Percentiles rank a stretch among this genome's conserved stretches.
Evolutionary conservation across 2,797 vertebrate genomes (phyloP).

Genomic region (Anniella stebbinsi): DNA sequence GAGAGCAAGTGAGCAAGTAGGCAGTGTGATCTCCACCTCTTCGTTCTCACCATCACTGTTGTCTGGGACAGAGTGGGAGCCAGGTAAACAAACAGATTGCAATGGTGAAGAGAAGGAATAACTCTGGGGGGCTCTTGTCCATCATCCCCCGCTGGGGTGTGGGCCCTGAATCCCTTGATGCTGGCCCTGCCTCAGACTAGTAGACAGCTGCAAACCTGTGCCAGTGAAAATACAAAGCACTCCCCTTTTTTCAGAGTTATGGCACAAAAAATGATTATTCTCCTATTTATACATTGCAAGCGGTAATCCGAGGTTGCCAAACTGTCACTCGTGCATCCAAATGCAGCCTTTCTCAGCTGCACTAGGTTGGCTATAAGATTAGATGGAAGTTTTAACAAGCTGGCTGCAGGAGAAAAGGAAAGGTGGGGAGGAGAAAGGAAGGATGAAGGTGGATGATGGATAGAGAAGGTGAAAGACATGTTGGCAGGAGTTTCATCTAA

Average conservation of each 20-base stretch:
- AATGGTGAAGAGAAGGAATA: too few relatives aligned
- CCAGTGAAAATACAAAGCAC: background rate
- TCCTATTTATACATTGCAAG: background rate
- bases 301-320: background rate
- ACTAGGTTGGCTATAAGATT: background rate
- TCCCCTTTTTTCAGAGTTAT: background rate
- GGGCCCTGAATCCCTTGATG: too few relatives aligned
- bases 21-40: too few relatives aligned
- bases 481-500: background rate
- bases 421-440: background rate
- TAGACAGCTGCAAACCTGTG: background rate
- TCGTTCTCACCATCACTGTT: too few relatives aligned
- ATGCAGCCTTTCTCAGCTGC: background rate
- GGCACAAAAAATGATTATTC: background rate
- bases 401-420: background rate
- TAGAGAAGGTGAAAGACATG: background rate
- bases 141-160: too few relatives aligned
- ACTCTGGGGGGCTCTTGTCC: too few relatives aligned
- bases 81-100: too few relatives aligned
- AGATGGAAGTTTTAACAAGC: background rate
- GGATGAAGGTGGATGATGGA: background rate
- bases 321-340: background rate
- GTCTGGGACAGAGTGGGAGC: too few relatives aligned
- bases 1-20: too few relatives aligned
- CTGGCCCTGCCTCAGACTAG: background rate